These are phyloP conservation scores for Scatophagus argus DNA, from an alignment of 2,113 vertebrate species.

Conservation along the genomic window DNA sequence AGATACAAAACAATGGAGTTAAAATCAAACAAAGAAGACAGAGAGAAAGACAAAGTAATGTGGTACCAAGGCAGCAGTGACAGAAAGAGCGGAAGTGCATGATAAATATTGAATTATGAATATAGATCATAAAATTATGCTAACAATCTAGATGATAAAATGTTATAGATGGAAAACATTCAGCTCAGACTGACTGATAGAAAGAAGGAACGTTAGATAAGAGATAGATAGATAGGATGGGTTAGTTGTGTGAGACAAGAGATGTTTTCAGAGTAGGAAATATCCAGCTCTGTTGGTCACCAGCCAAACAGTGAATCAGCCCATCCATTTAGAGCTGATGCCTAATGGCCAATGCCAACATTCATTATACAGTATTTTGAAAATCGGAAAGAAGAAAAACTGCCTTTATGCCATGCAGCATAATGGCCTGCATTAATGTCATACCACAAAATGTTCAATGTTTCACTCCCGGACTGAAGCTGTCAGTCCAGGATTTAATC, in stretches of 20 bases:
- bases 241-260: neutral
- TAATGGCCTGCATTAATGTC: slow-evolving; percentile 5
- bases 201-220: neutral
- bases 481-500: neutral
- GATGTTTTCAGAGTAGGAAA: slow-evolving; percentile 30
- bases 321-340: slow-evolving; percentile 16
- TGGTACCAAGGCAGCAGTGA: neutral
- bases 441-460: slow-evolving; percentile 2
- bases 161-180: neutral
- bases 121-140: too few species aligned
- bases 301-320: slow-evolving; percentile 46
- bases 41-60: neutral
- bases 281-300: slow-evolving; percentile 32
- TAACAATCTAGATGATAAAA: neutral
- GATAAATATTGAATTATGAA: neutral
- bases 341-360: slow-evolving; percentile 36
- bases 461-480: slow-evolving; percentile 7
- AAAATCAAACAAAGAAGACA: neutral
- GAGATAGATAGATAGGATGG: too few species aligned
- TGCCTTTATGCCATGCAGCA: slow-evolving; percentile 2
- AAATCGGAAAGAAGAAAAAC: slow-evolving; percentile 19
- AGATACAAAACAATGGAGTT: neutral
- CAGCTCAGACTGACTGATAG: neutral
- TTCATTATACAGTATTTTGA: slow-evolving; percentile 39
- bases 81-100: neutral